phyloP scores from a whole-genome alignment of 2,888 invertebrate genomes.

The Zygothrica quintamaculata region DNA sequence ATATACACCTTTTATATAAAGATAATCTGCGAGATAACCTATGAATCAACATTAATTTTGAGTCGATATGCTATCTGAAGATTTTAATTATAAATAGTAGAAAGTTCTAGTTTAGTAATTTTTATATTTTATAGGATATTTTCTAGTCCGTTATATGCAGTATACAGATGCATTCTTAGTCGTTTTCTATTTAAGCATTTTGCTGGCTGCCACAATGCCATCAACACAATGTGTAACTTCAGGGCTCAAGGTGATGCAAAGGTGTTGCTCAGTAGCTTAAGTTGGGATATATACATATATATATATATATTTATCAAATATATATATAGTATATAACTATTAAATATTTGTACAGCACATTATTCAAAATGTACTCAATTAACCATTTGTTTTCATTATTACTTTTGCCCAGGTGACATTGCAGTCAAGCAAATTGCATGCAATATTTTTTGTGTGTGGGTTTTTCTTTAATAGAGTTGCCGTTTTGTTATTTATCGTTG shows the following conservation, averaged over 20 bases:
- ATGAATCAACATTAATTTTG: no score
- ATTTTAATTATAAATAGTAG: no score
- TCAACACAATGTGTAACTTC: constrained; percentile 31
- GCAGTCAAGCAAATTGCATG: constrained; percentile 48
- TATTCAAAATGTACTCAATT: constrained; percentile 27
- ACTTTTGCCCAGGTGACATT: constrained; percentile 36
- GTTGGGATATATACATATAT: constrained; percentile 1
- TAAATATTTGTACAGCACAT: constrained; percentile 21
- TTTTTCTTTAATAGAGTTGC: constrained; percentile 46
- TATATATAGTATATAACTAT: constrained; percentile 1
- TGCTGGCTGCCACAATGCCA: constrained; percentile 28
- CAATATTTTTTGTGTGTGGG: constrained; percentile 53
- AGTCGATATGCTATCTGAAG: no score
- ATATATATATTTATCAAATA: no score
- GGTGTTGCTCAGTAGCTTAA: background rate
- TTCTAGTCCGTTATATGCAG: background rate
- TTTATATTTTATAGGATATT: constrained; percentile 6
- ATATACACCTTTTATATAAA: no score
- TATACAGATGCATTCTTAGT: background rate
- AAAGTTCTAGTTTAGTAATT: no score
- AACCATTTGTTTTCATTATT: no score
- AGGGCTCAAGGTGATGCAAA: constrained; percentile 23
- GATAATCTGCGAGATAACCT: no score
- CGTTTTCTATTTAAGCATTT: constrained; percentile 34
- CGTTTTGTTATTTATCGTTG: constrained; percentile 24